A percentile compares a stretch with the other conserved stretches of the same genome.
phyloP scores from a whole-genome alignment of 2,888 invertebrate species.

The Acanthosepion lycidas region DNA sequence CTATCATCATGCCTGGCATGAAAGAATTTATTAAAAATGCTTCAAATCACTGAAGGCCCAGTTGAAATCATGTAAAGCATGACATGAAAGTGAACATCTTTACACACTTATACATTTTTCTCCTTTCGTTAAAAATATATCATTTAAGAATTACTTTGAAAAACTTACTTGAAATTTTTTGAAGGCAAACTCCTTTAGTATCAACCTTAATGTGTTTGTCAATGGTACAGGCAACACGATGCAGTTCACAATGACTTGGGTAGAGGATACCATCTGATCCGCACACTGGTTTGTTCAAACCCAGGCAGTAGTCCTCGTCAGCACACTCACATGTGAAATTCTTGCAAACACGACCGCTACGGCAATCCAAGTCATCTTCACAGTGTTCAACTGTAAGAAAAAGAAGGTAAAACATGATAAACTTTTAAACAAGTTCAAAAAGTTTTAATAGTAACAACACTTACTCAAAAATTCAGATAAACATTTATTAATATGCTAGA shows the following conservation, averaged over 20 bases:
- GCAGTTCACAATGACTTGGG: slow-evolving; percentile 73
- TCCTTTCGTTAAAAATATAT: too few species aligned
- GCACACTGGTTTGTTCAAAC: slow-evolving; percentile 72
- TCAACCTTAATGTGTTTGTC: slow-evolving; percentile 69
- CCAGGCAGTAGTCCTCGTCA: slow-evolving; percentile 63
- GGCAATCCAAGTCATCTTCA: slow-evolving; percentile 79
- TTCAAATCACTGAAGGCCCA: too few species aligned
- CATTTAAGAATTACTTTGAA: too few species aligned
- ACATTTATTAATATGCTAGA: too few species aligned
- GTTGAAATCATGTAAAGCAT: too few species aligned
- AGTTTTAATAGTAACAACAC: background rate
- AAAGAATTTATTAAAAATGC: too few species aligned
- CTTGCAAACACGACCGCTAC: slow-evolving; percentile 80
- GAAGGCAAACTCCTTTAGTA: slow-evolving; percentile 57
- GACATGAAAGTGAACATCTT: too few species aligned
- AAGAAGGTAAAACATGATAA: slow-evolving; percentile 47
- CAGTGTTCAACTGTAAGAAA: slow-evolving; percentile 79
- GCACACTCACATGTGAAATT: slow-evolving; percentile 80
- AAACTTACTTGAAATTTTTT: slow-evolving; percentile 46
- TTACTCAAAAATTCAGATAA: too few species aligned
- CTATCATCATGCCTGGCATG: too few species aligned
- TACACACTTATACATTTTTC: too few species aligned
- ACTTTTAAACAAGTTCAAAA: background rate
- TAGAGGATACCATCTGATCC: slow-evolving; percentile 72
- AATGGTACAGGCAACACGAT: slow-evolving; percentile 71